Base-by-base conservation (phyloP, 2,113 vertebrate genomes). In the Dasyprocta punctata region DNA sequence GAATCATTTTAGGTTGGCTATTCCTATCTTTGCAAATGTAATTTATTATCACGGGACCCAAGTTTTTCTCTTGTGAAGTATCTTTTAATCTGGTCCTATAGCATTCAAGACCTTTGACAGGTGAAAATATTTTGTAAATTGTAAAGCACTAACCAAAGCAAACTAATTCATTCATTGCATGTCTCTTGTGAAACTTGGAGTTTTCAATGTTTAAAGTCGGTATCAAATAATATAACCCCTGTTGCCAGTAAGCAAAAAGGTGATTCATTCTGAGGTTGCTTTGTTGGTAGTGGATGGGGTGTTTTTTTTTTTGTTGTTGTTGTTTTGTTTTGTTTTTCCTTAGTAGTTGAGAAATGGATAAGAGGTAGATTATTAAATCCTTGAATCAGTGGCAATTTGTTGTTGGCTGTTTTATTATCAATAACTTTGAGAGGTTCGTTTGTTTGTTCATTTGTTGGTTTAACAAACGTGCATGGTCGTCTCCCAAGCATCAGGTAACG, bases 201-300 rank as follows among this genome's bases (percentile, higher is more conserved):
- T 92, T 95, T 91, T 93, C 44, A 28, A 19, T 30, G 30, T 91
- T 83, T 96, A 86, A 91, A 86, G 83, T 89, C 3, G 17, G 16
- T 89, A 87, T 71, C 54, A 84, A 73, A 84, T 7, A 52, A 96
- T 38, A 92, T 12, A 36, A 11, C 67, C 28, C 30, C 14, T 93
- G 13, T 60, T 89, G 22, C 60, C 13, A 36, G 20, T 65, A 81
- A 92, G 19, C 60, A 38, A 89, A 95, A 85, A 52, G 54, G 28
- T 82, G 86, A 26, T 67, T 97, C 63, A 38, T 88, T 95, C 41
- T 77, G 69, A 28, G 38, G 49, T 30, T 80, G 54, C 67, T 82
- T 13, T 77, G 24, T 44, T 85, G 80, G 28, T 30, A 92, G 49
- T 26, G 4, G 56, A 5, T 30, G 47, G 36, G 11, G 14, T 54